Evolutionary conservation across 2,113 vertebrate species (phyloP).

Genomic region (Sarotherodon lohbergeri): DNA sequence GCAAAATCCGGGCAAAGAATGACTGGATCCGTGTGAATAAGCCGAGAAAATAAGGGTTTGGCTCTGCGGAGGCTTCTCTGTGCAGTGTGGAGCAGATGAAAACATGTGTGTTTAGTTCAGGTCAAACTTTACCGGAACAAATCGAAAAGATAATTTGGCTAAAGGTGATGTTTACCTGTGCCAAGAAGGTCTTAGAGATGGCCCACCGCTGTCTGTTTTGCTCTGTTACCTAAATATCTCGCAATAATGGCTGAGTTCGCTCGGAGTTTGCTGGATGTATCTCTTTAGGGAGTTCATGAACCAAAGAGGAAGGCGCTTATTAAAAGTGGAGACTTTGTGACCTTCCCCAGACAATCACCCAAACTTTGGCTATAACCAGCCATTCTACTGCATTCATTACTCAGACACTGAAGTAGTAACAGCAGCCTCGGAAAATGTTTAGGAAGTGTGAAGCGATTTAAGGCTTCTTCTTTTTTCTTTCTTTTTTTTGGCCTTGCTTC

Average conservation of each 20-base stretch:
- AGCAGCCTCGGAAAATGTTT: neutral
- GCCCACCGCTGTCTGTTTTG: constrained; percentile 1
- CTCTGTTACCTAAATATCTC: neutral
- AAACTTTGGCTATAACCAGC: neutral
- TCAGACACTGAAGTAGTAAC: neutral
- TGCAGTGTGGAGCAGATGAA: constrained; percentile 12
- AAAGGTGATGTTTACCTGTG: constrained; percentile 4
- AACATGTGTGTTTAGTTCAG: constrained; percentile 17
- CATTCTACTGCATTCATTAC: neutral
- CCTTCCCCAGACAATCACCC: neutral
- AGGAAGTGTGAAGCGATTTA: neutral
- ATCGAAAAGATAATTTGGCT: constrained; percentile 18
- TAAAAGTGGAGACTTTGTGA: constrained; percentile 15
- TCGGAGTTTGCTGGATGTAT: neutral
- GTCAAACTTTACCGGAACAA: constrained; percentile 29
- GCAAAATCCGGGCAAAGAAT: neutral
- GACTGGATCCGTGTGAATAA: constrained; percentile 23
- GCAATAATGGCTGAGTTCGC: constrained; percentile 17
- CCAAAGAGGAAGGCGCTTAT: constrained; percentile 19
- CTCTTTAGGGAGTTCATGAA: constrained; percentile 3
- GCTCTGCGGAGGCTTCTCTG: neutral
- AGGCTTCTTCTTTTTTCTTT: neutral
- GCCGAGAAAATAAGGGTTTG: neutral
- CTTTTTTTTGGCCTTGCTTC: neutral
- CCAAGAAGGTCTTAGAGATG: constrained; percentile 19